Evolutionary conservation across 1,140 invertebrate genomes (phyloP), one percentile per base, ranked within the genome.

Genomic region (Drosophila nikananu): DNA sequence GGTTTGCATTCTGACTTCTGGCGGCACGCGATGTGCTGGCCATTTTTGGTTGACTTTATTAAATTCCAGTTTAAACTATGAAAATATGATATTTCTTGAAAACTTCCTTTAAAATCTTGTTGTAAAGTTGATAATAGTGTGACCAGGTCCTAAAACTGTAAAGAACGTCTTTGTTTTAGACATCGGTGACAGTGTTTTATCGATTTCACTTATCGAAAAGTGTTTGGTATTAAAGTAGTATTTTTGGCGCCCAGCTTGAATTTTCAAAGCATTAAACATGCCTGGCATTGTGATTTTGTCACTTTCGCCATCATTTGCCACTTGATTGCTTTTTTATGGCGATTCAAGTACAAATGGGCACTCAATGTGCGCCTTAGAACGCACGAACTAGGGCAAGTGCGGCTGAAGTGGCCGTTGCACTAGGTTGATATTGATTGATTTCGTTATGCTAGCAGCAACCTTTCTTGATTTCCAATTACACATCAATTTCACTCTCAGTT

Each of bases 341-440:
- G 13, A 21, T 66, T 66, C 35, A 57, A 68, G 54, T 55, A 49
- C 49, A 72, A 81, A 58, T 66, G 39, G 49, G 52, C 66, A 54
- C 76, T 62, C 30, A 64, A 58, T 65, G 65, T n/a, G 39, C 65
- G 83, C 54, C 49, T 66, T 74, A 27, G 27, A 42, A 13, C 41
- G 41, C 63, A 41, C 32, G 51, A 86, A 78, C 72, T 80, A 62
- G 72, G 83, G 23, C 84, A 83, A 77, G 77, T 58, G 67, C 37
- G n/a, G 7, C 60, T 80, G 44, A 57, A 77, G 67, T 66, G 51
- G 25, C 30, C 48, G 13, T 41, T 55, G 52, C 48, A 52, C 48
- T 59, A 35, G 54, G 21, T 44, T 66, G 59, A 30, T 70, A 73
- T 78, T 61, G 82, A 87, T 87, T 84, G 73, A 77, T 74, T 87